Evolutionary conservation across 1,140 invertebrate species (phyloP).

Genomic region (Tigriopus japonicus): DNA sequence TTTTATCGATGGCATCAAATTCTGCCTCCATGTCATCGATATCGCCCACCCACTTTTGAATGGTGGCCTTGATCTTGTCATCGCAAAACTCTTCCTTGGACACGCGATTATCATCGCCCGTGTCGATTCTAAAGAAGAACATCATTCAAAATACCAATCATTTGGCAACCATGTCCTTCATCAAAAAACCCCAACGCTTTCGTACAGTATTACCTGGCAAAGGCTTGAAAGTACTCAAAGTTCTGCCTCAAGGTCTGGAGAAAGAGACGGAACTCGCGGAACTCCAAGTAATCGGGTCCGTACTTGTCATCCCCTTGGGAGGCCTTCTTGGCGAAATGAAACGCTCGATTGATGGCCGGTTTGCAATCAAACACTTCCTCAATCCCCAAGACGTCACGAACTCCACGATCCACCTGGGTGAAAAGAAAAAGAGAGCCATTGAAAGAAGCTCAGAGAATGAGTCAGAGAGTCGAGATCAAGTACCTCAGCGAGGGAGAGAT

Average conservation of each 20-base stretch:
- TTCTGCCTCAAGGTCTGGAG: constrained; percentile 6
- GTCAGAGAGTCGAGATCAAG: no score
- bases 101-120: constrained; percentile 11
- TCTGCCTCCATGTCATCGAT: constrained; percentile 12
- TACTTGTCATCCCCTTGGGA: constrained; percentile 3
- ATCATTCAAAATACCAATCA: neutral
- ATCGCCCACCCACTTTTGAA: constrained; percentile 13
- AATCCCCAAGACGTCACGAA: constrained; percentile 5
- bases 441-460: neutral
- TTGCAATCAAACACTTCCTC: constrained; percentile 12
- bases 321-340: constrained; percentile 10
- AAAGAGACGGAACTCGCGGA: constrained; percentile 13
- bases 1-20: constrained; percentile 8
- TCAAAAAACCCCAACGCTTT: neutral
- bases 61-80: constrained; percentile 8
- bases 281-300: constrained; percentile 7
- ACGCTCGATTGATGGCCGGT: constrained; percentile 7
- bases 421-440: neutral
- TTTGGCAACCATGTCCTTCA: neutral
- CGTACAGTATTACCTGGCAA: constrained; percentile 3
- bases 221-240: constrained; percentile 15
- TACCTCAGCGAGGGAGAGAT: constrained; percentile 11
- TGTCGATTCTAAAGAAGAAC: constrained; percentile 8
- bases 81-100: constrained; percentile 13
- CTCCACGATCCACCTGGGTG: constrained; percentile 5